Percentiles rank a stretch among this genome's conserved stretches.
phyloP scores from a whole-genome alignment of 2,797 vertebrate genomes.

The Platalea minor region DNA sequence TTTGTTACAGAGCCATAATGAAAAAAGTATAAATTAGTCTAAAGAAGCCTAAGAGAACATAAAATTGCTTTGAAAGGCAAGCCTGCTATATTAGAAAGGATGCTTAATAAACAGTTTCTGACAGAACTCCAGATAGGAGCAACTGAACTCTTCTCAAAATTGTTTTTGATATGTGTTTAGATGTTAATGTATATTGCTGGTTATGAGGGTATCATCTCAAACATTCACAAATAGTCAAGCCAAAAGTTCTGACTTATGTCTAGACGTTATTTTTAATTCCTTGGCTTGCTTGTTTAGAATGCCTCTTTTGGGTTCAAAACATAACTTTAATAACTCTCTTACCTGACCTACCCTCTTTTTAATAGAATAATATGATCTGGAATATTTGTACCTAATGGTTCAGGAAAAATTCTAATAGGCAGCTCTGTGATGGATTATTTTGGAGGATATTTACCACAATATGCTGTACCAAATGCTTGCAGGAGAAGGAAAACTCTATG shows the following conservation, averaged over 20 bases:
- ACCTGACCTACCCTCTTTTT: background rate
- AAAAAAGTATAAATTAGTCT: background rate
- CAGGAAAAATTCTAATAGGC: background rate
- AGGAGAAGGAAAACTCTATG: background rate
- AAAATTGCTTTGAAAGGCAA: background rate
- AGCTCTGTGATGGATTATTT: background rate
- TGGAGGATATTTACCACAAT: background rate
- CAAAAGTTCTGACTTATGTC: background rate
- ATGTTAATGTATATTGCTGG: background rate
- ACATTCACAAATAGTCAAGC: background rate
- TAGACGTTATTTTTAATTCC: background rate
- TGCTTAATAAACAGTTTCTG: background rate
- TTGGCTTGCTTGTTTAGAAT: background rate
- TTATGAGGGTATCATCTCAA: background rate
- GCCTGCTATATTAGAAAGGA: background rate
- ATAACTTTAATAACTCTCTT: background rate
- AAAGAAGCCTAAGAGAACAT: background rate
- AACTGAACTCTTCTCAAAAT: background rate
- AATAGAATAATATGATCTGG: background rate
- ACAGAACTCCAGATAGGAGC: background rate
- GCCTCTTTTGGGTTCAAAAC: background rate
- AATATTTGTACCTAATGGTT: background rate
- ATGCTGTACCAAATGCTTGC: background rate
- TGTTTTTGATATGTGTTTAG: background rate
- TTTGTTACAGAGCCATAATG: background rate